phyloP scores from a whole-genome alignment of 1,140 invertebrate genomes.

The Oreohelix idahoensis region DNA sequence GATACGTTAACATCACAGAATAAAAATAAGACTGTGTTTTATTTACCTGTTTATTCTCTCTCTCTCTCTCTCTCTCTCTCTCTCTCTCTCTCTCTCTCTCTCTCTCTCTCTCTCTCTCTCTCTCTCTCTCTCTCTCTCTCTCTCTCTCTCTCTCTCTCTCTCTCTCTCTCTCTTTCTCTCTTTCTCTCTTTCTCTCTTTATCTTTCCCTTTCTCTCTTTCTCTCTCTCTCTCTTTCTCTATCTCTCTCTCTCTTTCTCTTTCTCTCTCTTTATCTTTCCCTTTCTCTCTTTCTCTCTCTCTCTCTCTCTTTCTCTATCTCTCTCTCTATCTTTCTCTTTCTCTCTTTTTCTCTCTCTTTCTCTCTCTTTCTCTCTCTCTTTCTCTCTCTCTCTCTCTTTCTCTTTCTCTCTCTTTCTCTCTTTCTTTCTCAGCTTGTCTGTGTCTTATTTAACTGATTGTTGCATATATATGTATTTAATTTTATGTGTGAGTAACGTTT shows the following conservation, averaged over 20 bases:
- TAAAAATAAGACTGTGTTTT: too few species aligned
- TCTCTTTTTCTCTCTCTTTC: neutral
- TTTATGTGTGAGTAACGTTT: too few species aligned
- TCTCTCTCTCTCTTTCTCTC: neutral
- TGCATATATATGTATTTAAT: too few species aligned
- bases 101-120: neutral
- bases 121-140: neutral
- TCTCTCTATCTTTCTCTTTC: too few species aligned
- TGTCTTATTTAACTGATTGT: too few species aligned
- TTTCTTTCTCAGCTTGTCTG: neutral
- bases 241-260: neutral
- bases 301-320: neutral
- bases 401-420: neutral
- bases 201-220: neutral
- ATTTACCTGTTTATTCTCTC: neutral
- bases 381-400: neutral
- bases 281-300: neutral
- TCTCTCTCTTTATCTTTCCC: neutral
- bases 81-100: neutral
- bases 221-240: neutral
- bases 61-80: neutral
- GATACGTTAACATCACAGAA: too few species aligned
- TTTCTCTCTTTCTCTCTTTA: neutral
- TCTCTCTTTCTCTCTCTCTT: neutral
- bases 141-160: neutral